Evolutionary conservation across 1,140 invertebrate genomes (phyloP), one percentile per base, ranked within the genome.

Genomic region (Neotoxoptera formosana): DNA sequence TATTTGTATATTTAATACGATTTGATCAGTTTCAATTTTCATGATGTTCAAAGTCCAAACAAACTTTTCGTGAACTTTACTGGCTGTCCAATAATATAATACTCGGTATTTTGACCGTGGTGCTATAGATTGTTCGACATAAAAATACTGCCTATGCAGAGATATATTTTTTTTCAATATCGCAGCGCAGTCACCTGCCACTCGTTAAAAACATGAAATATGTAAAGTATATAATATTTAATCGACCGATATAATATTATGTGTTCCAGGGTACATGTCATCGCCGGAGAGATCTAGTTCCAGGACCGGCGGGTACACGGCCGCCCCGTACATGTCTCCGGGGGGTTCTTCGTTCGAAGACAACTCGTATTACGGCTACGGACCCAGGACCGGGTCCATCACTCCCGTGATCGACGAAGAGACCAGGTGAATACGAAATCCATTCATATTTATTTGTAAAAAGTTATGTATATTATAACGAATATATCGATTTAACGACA

Each of bases 391-490:
- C 8, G 96, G 97, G 60, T 97, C 97, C 8, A 97, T 98, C 76
- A 98, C 98, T 20, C 98, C 98, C 1, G 97, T 98, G 45, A 98
- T 98, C 93, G 98, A 99, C 95, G 98, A 99, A 95, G 98, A 99
- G 95, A 96, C 98, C 88, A 97, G 97, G 97, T 98, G 96, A 94
- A 87, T 87, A 8, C 7, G 94, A 83, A 36, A 48, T 48, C 23
- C 34, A 7, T 41, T 84, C 3, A 7, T 83, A 3, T 88, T 51
- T 30, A 20, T 51, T 51, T 2, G 51, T 1, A 30, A 86, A 86
- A 45, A 14, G 9, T 14, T 14, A 45, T 25, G 21, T 53, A 21
- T 6, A 48, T 48, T 48, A 48, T 51, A 41, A 41, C 41, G 41
- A 41, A 41, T 51, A 45, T 86, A 30, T 86, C 30, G 11, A 86